A percentile compares a stretch with the other conserved stretches of the same genome.
Conservation (phyloP, 2,888 invertebrate genomes). For the Carpatolechia fugitivella region DNA sequence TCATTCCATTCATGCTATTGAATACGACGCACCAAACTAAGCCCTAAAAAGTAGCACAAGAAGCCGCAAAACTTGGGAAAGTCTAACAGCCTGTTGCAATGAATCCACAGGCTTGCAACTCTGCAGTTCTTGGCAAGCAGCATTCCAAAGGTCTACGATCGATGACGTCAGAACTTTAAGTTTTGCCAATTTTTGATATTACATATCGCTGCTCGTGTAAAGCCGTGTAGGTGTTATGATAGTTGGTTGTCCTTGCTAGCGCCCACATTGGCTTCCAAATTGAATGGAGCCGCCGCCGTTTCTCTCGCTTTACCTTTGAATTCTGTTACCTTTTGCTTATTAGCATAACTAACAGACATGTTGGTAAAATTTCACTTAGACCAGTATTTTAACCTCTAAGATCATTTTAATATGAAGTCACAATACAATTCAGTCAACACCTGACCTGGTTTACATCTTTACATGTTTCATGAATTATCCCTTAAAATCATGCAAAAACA, state of each 20-base stretch:
- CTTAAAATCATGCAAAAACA: too few species aligned
- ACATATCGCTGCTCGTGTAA: slow-evolving; percentile 19
- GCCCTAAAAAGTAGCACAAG: slow-evolving; percentile 1
- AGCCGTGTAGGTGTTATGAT: slow-evolving; percentile 47
- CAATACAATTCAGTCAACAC: too few species aligned
- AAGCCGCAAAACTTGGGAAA: neutral
- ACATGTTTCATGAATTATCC: too few species aligned
- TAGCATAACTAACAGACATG: too few species aligned
- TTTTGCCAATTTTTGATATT: slow-evolving; percentile 29
- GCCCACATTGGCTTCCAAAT: slow-evolving; percentile 44
- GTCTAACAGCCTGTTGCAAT: neutral
- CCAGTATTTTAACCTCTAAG: too few species aligned
- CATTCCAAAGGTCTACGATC: slow-evolving; percentile 45
- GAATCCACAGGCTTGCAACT: neutral
- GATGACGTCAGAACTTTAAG: slow-evolving; percentile 48
- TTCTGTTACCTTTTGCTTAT: neutral
- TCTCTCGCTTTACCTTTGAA: neutral
- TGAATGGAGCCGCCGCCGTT: neutral
- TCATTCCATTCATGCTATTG: too few species aligned
- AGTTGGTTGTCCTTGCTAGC: slow-evolving; percentile 49
- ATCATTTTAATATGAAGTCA: too few species aligned
- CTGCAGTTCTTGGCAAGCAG: slow-evolving; percentile 22
- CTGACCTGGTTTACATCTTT: too few species aligned
- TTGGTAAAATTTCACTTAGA: neutral
- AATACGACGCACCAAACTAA: neutral